Conservation (phyloP, 2,888 invertebrate species). For the Acleris cristana region DNA sequence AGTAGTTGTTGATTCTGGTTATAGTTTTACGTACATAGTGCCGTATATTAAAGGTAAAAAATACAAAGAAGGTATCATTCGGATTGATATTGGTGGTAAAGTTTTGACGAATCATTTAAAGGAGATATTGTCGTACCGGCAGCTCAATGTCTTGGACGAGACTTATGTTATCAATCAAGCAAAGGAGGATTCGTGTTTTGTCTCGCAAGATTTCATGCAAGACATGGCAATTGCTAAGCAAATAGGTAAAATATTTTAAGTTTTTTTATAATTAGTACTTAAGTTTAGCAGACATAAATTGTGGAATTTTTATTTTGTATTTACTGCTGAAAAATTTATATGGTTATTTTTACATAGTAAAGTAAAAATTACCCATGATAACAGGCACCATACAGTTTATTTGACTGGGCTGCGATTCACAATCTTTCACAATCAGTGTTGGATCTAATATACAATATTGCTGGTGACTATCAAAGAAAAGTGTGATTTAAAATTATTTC, state of each 20-base stretch:
- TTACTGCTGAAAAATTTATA: too few species aligned
- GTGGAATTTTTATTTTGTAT: too few species aligned
- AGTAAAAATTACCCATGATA: too few species aligned
- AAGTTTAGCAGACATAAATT: neutral
- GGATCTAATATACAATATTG: too few species aligned
- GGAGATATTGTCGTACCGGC: conserved; percentile 97
- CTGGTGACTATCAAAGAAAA: too few species aligned
- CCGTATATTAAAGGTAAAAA: conserved; percentile 94
- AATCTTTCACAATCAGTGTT: too few species aligned
- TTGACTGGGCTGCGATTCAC: too few species aligned
- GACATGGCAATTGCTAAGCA: conserved; percentile 89
- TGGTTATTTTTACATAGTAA: too few species aligned
- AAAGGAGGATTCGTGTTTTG: conserved; percentile 98
- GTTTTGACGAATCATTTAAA: conserved; percentile 98
- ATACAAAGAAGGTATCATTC: conserved; percentile 86
- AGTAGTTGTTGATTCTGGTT: conserved; percentile 96
- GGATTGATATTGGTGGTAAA: conserved; percentile 98
- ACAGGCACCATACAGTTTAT: too few species aligned
- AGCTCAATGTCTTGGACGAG: conserved; percentile 99
- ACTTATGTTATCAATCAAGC: conserved; percentile 99
- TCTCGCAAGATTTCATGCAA: conserved; percentile 91
- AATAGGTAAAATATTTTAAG: conserved; percentile 56
- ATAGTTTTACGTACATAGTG: conserved; percentile 96
- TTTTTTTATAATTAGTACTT: neutral
- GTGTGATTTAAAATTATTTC: neutral